Conservation (phyloP, 2,113 vertebrate genomes). For the Sceloporus tristichus region DNA sequence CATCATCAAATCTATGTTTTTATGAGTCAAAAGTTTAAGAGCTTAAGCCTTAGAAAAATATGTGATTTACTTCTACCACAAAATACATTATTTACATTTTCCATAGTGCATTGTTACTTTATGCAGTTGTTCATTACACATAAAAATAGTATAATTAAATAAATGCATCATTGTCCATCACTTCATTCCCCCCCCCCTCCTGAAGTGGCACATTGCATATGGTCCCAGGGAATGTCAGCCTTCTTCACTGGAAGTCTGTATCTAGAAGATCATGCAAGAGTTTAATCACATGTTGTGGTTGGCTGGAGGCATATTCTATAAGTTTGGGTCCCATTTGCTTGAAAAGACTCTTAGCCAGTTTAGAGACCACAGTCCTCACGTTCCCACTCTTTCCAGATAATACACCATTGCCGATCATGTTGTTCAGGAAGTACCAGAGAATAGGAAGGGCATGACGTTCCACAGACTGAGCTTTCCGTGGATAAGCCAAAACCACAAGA, state of each 20-base stretch:
- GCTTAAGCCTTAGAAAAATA: conserved; percentile 68
- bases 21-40: conserved; percentile 26
- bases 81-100: conserved; percentile 54
- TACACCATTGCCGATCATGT: conserved; percentile 22
- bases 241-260: background rate
- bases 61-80: conserved; percentile 59
- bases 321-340: conserved; percentile 72
- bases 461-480: conserved; percentile 57
- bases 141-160: conserved; percentile 37
- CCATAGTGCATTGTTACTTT: conserved; percentile 16
- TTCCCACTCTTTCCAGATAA: conserved; percentile 27
- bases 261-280: conserved; percentile 63
- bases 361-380: background rate
- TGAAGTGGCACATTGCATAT: background rate
- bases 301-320: conserved; percentile 41
- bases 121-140: conserved; percentile 11
- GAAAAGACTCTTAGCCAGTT: conserved; percentile 58
- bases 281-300: conserved; percentile 50
- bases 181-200: background rate
- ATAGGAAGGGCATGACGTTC: conserved; percentile 62
- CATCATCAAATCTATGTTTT: conserved; percentile 22
- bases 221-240: background rate
- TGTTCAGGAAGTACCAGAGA: conserved; percentile 77
- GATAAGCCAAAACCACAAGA: conserved; percentile 71
- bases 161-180: background rate